Base-by-base conservation (phyloP, 2,797 vertebrate genomes). In the Syngnathus acus region DNA sequence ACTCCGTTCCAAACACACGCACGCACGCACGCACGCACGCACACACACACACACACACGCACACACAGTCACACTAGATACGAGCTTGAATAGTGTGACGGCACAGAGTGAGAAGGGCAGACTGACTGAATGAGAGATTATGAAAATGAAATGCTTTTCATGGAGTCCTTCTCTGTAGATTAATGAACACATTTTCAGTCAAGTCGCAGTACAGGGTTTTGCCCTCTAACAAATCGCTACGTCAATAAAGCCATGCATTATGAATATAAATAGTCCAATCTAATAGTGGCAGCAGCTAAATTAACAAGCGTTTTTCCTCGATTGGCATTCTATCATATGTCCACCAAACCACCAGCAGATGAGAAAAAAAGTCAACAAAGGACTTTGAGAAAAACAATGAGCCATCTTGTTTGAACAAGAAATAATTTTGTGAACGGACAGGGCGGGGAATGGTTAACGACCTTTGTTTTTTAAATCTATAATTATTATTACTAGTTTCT, bases 401-500 rank as follows among this genome's bases (percentile, higher is more conserved):
- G 43, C 65, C 64, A 71, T 69, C 71, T 81, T 77, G 65, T 75
- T 70, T 69, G 40, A 70, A 72, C 58, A 62, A 62, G 60, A 62
- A 26, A 26, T 62, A 66, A 45, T 45, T 1, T 21, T 16, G 59
- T 71, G 42, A 59, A 65, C 3, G 9, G 19, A 19, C 11, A 16
- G 9, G 11, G n/a, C 5, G 21, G 3, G 17, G 43, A 1, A 23
- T 4, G 2, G 2, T 42, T 10, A 60, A 58, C 59, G 62, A 37
- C 45, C 0, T n/a, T 21, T 51, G 5, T 14, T 59, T 59, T 51
- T 21, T 21, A 1, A 61, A 82, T 82, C 87, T 88, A 87, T 89
- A 91, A 91, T 90, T 90, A 90, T 90, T 90, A 90, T 90, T 81
- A 84, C 77, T 75, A 85, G 86, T 88, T 86, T 86, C 84, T 76